phyloP scores from a whole-genome alignment of 2,888 invertebrate species.

The Dynastes hyllus region DNA sequence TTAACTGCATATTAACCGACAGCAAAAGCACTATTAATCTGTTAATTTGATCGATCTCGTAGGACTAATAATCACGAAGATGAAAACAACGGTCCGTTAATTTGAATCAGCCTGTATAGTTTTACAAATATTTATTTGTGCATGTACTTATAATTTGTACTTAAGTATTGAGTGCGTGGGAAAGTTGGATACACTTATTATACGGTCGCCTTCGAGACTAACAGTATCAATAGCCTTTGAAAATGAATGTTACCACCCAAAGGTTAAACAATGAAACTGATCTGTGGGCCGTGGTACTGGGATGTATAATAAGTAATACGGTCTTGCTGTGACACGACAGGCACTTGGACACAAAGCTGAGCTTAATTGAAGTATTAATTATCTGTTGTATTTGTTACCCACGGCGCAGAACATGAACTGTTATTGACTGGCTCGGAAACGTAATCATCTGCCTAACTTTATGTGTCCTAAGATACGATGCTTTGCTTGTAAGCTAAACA shows the following conservation, averaged over 20 bases:
- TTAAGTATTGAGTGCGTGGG: not conserved
- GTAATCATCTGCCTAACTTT: not conserved
- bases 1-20: no score
- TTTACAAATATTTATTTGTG: not conserved
- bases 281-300: not conserved
- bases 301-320: not conserved
- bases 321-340: not conserved
- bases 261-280: slow-evolving; percentile 17
- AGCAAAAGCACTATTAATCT: no score
- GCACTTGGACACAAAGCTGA: not conserved
- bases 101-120: no score
- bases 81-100: not conserved
- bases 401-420: not conserved
- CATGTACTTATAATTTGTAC: not conserved
- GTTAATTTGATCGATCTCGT: no score
- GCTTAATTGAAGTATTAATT: slow-evolving; percentile 26
- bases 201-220: not conserved
- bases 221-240: slow-evolving; percentile 11
- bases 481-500: no score
- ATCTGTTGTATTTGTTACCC: not conserved
- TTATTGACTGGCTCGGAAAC: not conserved
- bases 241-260: slow-evolving; percentile 4
- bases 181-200: not conserved
- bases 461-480: not conserved
- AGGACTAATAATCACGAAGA: not conserved